Percentiles rank a stretch among this genome's conserved stretches.
These are phyloP conservation scores for Oryzias melastigma DNA, from an alignment of 2,113 vertebrate genomes.

Conservation along the genomic window DNA sequence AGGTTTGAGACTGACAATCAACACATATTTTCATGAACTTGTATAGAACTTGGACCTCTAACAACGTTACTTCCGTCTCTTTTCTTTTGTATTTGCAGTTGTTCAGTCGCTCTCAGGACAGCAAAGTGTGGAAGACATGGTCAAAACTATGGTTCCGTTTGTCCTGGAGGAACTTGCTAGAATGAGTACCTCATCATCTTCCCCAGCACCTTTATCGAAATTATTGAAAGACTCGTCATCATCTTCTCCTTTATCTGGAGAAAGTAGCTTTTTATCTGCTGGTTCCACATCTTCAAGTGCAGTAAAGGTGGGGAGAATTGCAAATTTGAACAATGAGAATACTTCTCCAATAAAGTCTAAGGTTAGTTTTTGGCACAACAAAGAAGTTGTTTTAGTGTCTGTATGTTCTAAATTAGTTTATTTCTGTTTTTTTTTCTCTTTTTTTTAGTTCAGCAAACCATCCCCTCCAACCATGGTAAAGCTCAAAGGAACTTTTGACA, in stretches of 20 bases:
- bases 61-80: not conserved
- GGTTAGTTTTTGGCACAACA: conserved; percentile 5
- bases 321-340: conserved; percentile 1
- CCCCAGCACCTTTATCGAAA: not conserved
- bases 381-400: not conserved
- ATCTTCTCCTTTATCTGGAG: not conserved
- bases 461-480: conserved; percentile 26
- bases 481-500: not conserved
- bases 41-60: not conserved
- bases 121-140: conserved; percentile 48
- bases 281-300: not conserved
- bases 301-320: not conserved
- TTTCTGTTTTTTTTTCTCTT: not conserved
- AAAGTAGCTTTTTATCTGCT: not conserved
- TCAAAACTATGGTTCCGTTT: conserved; percentile 61
- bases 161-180: conserved; percentile 64
- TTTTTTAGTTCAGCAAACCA: conserved; percentile 7
- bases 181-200: conserved; percentile 40
- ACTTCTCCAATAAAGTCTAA: conserved; percentile 10
- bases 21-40: not conserved
- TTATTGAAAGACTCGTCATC: not conserved
- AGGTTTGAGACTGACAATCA: conserved; percentile 34
- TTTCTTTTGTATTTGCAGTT: conserved; percentile 30
- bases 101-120: conserved; percentile 45
- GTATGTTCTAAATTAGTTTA: not conserved